Conservation (phyloP, 2,888 invertebrate species). For the Aleiodes alternator region DNA sequence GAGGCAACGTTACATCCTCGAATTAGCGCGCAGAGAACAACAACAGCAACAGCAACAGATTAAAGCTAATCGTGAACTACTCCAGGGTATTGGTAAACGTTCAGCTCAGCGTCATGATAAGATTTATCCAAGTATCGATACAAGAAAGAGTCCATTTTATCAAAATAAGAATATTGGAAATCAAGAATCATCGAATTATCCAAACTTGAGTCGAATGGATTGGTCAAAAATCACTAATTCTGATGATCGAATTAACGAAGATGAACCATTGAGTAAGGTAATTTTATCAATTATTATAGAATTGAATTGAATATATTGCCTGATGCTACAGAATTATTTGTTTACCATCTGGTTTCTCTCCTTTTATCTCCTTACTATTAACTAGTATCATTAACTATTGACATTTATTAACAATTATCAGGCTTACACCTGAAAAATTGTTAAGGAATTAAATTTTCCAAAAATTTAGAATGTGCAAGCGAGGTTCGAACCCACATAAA, state of each 20-base stretch:
- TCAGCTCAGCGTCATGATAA: constrained; percentile 55
- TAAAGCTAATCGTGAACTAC: constrained; percentile 84
- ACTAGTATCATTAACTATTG: too few species aligned
- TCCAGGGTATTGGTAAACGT: constrained; percentile 88
- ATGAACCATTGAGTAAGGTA: constrained; percentile 61
- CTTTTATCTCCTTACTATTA: too few species aligned
- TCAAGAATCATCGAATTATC: constrained; percentile 17
- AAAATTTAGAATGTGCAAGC: too few species aligned
- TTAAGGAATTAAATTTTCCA: too few species aligned
- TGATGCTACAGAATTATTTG: too few species aligned
- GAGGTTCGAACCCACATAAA: too few species aligned
- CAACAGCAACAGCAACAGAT: constrained; percentile 84
- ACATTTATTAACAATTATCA: too few species aligned
- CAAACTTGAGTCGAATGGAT: constrained; percentile 52
- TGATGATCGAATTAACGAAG: constrained; percentile 51
- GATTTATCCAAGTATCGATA: constrained; percentile 36
- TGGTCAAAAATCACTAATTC: constrained; percentile 60
- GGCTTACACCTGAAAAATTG: too few species aligned
- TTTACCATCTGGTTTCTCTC: too few species aligned
- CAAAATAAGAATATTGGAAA: constrained; percentile 8
- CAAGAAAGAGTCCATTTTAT: constrained; percentile 41
- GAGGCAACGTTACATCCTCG: constrained; percentile 86
- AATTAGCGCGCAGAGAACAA: constrained; percentile 89
- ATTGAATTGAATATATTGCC: neutral
- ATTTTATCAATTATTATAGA: constrained; percentile 5